A percentile compares a stretch with the other conserved stretches of the same genome.
Conservation (phyloP, 2,113 vertebrate species). For the Prolemur simus region DNA sequence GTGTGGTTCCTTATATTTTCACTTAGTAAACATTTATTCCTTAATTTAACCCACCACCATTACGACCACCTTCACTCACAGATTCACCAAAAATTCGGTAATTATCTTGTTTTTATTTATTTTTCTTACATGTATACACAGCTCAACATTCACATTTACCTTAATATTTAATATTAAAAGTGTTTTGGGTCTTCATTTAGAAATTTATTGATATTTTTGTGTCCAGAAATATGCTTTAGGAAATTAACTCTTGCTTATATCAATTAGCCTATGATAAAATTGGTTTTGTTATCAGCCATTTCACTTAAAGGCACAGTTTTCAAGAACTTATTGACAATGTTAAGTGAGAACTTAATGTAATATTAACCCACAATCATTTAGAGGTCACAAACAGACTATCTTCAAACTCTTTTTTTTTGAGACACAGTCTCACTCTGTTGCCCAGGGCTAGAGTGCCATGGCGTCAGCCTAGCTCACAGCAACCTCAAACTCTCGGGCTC, state of each 20-base stretch:
- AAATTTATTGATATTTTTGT: background rate
- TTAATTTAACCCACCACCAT: background rate
- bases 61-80: background rate
- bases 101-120: background rate
- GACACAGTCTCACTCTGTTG: no score
- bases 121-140: background rate
- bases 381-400: background rate
- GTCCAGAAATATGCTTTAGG: background rate
- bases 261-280: background rate
- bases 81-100: background rate
- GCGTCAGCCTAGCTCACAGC: no score
- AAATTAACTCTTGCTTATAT: background rate
- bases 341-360: background rate
- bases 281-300: background rate
- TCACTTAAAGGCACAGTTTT: background rate
- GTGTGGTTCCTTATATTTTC: background rate
- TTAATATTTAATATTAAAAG: background rate
- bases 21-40: background rate
- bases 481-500: no score
- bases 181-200: background rate
- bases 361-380: background rate
- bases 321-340: background rate
- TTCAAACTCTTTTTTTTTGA: background rate
- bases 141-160: background rate
- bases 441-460: no score